phyloP scores from a whole-genome alignment of 2,888 invertebrate species.

The Girardia tigrina region DNA sequence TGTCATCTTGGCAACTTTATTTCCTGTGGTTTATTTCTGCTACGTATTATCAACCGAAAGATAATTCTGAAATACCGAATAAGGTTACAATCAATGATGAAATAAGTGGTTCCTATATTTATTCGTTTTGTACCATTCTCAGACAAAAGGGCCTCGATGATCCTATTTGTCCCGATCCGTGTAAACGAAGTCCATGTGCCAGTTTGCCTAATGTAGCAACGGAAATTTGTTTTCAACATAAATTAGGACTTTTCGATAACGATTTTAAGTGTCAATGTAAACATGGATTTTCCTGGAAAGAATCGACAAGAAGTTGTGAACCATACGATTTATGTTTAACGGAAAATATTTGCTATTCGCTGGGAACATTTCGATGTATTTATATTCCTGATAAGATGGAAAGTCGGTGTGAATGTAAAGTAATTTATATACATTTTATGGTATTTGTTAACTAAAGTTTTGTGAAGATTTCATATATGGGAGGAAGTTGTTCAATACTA shows the following conservation, averaged over 20 bases:
- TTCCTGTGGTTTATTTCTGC: constrained; percentile 25
- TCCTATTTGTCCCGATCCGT: constrained; percentile 29
- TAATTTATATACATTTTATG: background rate
- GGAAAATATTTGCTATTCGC: constrained; percentile 5
- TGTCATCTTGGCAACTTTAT: constrained; percentile 4
- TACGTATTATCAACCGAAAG: constrained; percentile 4
- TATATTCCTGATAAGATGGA: constrained; percentile 29
- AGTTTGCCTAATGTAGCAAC: constrained; percentile 25
- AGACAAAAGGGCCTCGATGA: background rate
- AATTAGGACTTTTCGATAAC: background rate
- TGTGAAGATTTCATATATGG: background rate
- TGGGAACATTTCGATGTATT: constrained; percentile 26
- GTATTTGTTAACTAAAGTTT: background rate
- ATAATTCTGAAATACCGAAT: background rate
- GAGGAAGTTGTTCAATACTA: background rate
- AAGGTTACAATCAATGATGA: background rate
- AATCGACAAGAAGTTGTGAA: background rate
- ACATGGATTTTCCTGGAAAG: constrained; percentile 24
- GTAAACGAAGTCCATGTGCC: constrained; percentile 25
- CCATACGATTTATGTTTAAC: constrained; percentile 14
- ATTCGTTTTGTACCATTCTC: background rate
- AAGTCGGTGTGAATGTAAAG: constrained; percentile 27
- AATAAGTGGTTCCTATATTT: constrained; percentile 21
- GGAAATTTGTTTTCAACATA: constrained; percentile 18
- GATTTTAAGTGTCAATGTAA: constrained; percentile 25